Evolutionary conservation across 2,113 vertebrate species (phyloP), one percentile per base, ranked within the genome.

Genomic region (Brachyhypopomus gauderio): DNA sequence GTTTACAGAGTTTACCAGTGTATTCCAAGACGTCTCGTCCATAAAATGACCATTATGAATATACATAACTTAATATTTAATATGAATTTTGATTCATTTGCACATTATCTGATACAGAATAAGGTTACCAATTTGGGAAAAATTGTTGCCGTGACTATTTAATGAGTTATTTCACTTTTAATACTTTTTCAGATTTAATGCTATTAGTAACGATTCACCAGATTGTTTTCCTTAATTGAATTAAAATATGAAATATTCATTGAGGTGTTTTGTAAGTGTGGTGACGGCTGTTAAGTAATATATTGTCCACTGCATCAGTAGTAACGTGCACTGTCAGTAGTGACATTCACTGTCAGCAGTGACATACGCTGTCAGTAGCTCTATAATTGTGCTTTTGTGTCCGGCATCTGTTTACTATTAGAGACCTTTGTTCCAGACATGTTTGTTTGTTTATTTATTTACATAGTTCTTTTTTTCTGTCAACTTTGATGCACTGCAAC

Each of bases 401-500:
- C 84, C 85, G 90, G 87, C 92, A 93, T 90, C 92, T 94, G 91
- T 92, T 91, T 90, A 90, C 90, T 90, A 91, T 93, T 93, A 92
- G 89, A 62, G 78, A 58, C 85, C 88, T 92, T 92, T 92, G 89
- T 93, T 91, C 92, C 92, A 93, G 92, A 91, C 92, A 89, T 92
- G 30, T 3, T 2, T 30, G 30, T 30, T 30, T 30, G 3, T 30
- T 30, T 30, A 30, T 30, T 30, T 30, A 30, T 1, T 30, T 30
- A n/a, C n/a, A n/a, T n/a, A 30, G 30, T 30, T 30, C 30, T 30
- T 92, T 52, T 3, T 52, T 52, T 52, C 45, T 3, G 2, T 52
- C 45, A 52, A 52, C 45, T 14, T 52, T 8, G 45, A 52, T 52
- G 12, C 45, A 52, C 9, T 52, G 45, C 12, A 52, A 52, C 12